Evolutionary conservation across 37 sponge, comb jelly and placozoan species (phyloP).

Genomic region (Haliclona indistincta): DNA sequence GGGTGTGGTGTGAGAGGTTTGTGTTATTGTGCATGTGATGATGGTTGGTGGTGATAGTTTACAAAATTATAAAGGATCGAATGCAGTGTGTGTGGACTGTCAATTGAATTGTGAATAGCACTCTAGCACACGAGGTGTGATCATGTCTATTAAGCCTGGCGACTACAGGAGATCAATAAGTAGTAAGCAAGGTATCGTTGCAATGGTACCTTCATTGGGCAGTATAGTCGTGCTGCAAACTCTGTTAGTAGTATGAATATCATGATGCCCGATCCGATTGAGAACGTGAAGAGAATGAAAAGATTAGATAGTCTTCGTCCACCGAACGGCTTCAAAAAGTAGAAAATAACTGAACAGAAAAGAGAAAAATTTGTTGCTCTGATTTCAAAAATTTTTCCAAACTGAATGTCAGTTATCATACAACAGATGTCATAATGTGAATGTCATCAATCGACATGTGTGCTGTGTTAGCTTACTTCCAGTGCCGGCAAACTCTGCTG

Average conservation of each 20-base stretch:
- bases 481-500: neutral
- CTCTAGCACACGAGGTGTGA: constrained; percentile 22
- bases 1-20: no score
- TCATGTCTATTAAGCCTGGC: neutral
- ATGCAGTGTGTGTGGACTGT: no score
- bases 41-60: no score
- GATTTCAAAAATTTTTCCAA: no score
- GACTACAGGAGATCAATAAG: neutral
- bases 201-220: constrained; percentile 17
- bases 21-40: no score
- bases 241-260: constrained; percentile 29
- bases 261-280: constrained; percentile 18
- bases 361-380: no score
- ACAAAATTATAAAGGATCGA: no score
- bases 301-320: constrained; percentile 6
- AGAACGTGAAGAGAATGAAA: constrained; percentile 1
- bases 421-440: neutral
- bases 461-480: neutral
- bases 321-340: constrained; percentile 12
- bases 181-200: neutral
- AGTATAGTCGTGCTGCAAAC: constrained; percentile 30
- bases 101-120: constrained; percentile 6
- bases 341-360: constrained; percentile 23
- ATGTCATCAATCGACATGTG: neutral
- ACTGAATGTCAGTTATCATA: no score